These are phyloP conservation scores for Mus spicilegus DNA, from an alignment of 2,113 vertebrate species.

Conservation along the genomic window DNA sequence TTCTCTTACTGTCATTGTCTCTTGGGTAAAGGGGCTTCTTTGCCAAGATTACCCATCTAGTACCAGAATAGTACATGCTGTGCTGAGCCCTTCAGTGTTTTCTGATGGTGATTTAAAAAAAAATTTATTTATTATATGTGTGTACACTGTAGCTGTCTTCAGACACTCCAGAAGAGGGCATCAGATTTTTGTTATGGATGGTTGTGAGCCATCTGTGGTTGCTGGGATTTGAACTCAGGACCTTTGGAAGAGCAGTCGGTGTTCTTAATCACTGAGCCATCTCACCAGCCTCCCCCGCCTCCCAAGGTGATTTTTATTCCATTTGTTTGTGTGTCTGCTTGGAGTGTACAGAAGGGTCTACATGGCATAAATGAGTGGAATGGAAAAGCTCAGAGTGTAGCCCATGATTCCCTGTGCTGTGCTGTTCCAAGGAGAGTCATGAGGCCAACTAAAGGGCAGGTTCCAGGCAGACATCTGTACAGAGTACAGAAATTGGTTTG, in stretches of 20 bases:
- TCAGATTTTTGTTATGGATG: too few species aligned
- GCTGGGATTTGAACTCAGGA: too few species aligned
- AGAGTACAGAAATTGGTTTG: not conserved
- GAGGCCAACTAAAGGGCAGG: not conserved
- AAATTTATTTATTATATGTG: too few species aligned
- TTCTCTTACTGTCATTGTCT: not conserved
- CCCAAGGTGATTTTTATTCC: not conserved
- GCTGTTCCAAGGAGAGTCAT: not conserved
- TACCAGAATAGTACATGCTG: not conserved
- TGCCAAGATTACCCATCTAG: not conserved
- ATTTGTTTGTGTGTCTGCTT: conserved; percentile 52
- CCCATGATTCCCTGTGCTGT: not conserved
- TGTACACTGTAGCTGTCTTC: too few species aligned
- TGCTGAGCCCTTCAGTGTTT: conserved; percentile 8
- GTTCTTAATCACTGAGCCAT: too few species aligned
- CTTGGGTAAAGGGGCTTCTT: not conserved
- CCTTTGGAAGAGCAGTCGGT: too few species aligned
- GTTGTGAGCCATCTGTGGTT: too few species aligned
- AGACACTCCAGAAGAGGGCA: too few species aligned
- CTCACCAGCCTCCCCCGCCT: too few species aligned
- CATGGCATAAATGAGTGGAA: conserved; percentile 30
- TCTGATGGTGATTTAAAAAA: not conserved
- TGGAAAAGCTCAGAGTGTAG: conserved; percentile 66
- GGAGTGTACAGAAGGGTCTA: conserved; percentile 40
- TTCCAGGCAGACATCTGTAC: not conserved